Base-by-base conservation (phyloP, 2,797 vertebrate genomes). In the Pelobates cultripes region DNA sequence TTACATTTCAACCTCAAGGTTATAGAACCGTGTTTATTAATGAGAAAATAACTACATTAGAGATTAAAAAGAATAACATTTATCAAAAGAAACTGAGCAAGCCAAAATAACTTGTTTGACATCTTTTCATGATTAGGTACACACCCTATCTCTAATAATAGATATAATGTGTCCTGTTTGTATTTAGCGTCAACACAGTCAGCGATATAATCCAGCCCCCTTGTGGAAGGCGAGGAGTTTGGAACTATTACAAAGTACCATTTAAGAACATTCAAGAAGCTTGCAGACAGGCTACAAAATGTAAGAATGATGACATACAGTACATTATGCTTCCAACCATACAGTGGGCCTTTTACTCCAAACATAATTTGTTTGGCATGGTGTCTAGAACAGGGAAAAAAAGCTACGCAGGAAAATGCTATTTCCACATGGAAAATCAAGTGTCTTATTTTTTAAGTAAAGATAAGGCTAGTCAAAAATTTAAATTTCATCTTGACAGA, bases 71-170 rank as follows among this genome's bases (percentile, higher is more conserved):
- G 17, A 64, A 64, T 7, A 64, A 1, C 2, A 12, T 12, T 57
- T 12, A 57, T 14, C 61, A 64, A 28, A 64, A 40, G 28, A 64
- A 40, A 28, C n/a, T 64, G 61, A 64, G 28, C 28, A 28, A 51
- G 6, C 17, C 6, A n/a, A 64, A 64, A 64, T 64, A 64, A 0
- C 61, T 7, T 40, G 61, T 64, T 28, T 28, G 55, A 3, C 55
- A 7, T 57, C 55, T 57, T 57, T 57, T 12, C 55, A 57, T 12
- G 13, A 12, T 2, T 12, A 57, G 5, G 0, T 10, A 64, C 61
- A 64, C 61, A 64, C 61, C 61, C 61, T 64, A 2, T 64, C 5
- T 64, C 61, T 64, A 64, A 14, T 64, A 64, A 64, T 61, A 61
- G 57, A 61, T 64, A 64, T 64, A 5, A 64, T 57, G 55, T 12